Evolutionary conservation across 2,888 invertebrate species (phyloP).

Genomic region (Andrena trimmerana): DNA sequence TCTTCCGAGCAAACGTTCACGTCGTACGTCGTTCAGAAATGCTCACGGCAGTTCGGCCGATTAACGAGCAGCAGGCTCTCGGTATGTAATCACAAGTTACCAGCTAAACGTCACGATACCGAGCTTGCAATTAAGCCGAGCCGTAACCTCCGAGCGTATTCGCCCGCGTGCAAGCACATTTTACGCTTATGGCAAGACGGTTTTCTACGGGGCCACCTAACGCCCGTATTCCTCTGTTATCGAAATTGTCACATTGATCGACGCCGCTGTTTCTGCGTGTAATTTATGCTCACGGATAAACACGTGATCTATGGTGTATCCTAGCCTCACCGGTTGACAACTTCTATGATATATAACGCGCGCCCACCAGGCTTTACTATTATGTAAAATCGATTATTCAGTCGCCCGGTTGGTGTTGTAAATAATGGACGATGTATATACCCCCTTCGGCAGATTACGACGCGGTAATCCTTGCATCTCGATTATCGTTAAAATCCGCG

Average conservation of each 20-base stretch:
- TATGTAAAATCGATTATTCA: slow-evolving; percentile 56
- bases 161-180: neutral
- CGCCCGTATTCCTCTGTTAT: neutral
- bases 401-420: slow-evolving; percentile 29
- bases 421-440: slow-evolving; percentile 41
- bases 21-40: slow-evolving; percentile 1
- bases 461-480: slow-evolving; percentile 45
- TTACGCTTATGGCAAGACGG: slow-evolving; percentile 4
- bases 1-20: slow-evolving; percentile 5
- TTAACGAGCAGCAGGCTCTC: slow-evolving; percentile 18
- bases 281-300: slow-evolving; percentile 49
- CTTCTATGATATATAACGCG: slow-evolving; percentile 37
- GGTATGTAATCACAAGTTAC: slow-evolving; percentile 8
- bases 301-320: slow-evolving; percentile 43
- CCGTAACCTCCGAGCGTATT: neutral
- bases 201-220: slow-evolving; percentile 9
- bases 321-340: slow-evolving; percentile 35
- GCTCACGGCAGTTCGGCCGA: slow-evolving; percentile 9
- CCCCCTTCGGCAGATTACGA: slow-evolving; percentile 48
- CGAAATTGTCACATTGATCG: slow-evolving; percentile 29
- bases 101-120: neutral
- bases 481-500: slow-evolving; percentile 34
- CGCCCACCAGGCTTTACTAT: slow-evolving; percentile 47
- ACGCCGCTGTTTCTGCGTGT: slow-evolving; percentile 15
- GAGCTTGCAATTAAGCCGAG: slow-evolving; percentile 18